Percentiles rank a stretch among this genome's conserved stretches.
Conservation (phyloP, 2,113 vertebrate species). For the Corythaixoides concolor region DNA sequence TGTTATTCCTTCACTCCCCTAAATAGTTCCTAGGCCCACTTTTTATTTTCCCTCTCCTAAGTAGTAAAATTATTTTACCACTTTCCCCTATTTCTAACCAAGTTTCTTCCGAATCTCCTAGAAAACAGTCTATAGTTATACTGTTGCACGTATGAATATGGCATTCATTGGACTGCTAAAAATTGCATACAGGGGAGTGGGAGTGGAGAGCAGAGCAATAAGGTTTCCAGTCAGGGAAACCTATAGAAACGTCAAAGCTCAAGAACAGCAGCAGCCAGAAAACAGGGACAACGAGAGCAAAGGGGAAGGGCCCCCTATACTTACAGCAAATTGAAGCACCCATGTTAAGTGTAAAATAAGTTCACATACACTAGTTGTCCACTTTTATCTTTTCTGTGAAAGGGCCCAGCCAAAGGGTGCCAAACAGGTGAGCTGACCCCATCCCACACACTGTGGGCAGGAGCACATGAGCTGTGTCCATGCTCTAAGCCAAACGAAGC, state of each 20-base stretch:
- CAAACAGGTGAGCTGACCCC: neutral
- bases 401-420: neutral
- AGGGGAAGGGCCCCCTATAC: neutral
- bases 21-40: neutral
- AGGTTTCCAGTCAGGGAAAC: neutral
- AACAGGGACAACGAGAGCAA: neutral
- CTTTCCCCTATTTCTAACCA: neutral
- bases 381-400: neutral
- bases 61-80: neutral
- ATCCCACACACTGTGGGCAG: neutral
- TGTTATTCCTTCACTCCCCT: neutral
- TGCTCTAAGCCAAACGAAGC: neutral
- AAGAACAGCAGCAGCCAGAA: neutral
- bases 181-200: neutral
- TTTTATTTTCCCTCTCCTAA: neutral
- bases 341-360: neutral
- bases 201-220: neutral
- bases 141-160: neutral
- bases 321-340: neutral
- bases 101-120: neutral
- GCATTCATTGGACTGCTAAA: neutral
- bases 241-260: neutral
- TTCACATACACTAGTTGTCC: neutral
- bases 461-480: accelerated
- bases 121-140: neutral